phyloP scores from a whole-genome alignment of 1,140 invertebrate genomes.

The Lepidurus arcticus region DNA sequence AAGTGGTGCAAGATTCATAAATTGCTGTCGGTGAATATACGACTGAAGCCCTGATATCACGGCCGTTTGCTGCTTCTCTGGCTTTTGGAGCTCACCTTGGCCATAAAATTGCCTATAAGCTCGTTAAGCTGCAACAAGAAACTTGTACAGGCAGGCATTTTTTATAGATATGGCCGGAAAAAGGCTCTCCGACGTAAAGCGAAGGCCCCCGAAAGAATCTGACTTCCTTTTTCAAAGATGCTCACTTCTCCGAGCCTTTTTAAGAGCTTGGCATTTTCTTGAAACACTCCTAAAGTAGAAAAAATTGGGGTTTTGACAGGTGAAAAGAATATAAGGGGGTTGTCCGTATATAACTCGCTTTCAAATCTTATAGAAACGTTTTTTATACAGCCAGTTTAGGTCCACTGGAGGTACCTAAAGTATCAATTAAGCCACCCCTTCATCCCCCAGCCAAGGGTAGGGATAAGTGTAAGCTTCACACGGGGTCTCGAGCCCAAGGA shows the following conservation, averaged over 20 bases:
- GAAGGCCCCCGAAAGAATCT: too few species aligned
- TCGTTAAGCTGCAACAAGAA: slow-evolving; percentile 9
- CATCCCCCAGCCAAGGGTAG: not conserved
- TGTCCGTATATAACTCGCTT: not conserved
- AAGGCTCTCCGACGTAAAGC: too few species aligned
- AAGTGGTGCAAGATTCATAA: not conserved
- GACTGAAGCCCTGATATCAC: not conserved
- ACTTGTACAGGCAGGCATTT: not conserved
- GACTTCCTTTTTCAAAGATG: too few species aligned
- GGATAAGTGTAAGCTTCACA: slow-evolving; percentile 7
- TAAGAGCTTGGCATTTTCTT: not conserved
- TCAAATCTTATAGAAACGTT: not conserved
- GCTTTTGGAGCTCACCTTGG: too few species aligned
- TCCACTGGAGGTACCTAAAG: not conserved
- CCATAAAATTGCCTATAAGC: not conserved
- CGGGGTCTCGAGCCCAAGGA: not conserved
- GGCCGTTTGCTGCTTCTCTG: not conserved
- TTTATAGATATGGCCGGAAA: not conserved
- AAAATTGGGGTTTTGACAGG: slow-evolving; percentile 1
- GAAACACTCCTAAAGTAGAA: not conserved
- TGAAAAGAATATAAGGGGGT: not conserved
- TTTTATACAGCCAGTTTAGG: not conserved
- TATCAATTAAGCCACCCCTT: slow-evolving; percentile 17
- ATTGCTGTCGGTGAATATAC: not conserved
- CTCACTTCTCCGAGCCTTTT: not conserved